Evolutionary conservation across 1,140 invertebrate species (phyloP).

Genomic region (Drosophila arawakana): DNA sequence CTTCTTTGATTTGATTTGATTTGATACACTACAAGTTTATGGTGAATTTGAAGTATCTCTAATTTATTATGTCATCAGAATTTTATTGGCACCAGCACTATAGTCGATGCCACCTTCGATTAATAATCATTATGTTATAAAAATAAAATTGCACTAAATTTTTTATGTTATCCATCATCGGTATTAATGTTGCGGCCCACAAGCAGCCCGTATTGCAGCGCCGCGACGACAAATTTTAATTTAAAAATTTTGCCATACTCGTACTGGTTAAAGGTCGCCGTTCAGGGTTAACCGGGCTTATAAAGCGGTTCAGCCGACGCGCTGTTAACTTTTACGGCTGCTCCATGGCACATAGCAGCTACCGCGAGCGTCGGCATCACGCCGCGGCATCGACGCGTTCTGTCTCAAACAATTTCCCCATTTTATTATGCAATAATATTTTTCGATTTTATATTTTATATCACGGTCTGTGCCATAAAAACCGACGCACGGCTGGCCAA

Average conservation of each 20-base stretch:
- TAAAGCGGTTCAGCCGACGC: constrained; percentile 58
- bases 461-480: constrained; percentile 40
- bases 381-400: constrained; percentile 25
- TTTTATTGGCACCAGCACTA: constrained; percentile 27
- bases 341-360: constrained; percentile 26
- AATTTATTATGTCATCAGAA: constrained; percentile 14
- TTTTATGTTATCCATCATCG: constrained; percentile 80
- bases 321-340: constrained; percentile 77
- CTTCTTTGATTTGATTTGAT: not conserved
- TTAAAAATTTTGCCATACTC: constrained; percentile 76
- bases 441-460: constrained; percentile 78
- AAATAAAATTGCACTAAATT: constrained; percentile 72
- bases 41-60: constrained; percentile 3
- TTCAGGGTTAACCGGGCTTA: constrained; percentile 57
- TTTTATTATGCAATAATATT: constrained; percentile 82
- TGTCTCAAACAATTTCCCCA: constrained; percentile 39
- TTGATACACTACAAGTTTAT: constrained; percentile 6
- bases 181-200: constrained; percentile 40
- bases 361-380: not conserved
- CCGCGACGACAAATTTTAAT: constrained; percentile 63
- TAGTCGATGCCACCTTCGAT: constrained; percentile 31
- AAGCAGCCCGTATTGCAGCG: constrained; percentile 3
- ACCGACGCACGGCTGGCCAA: constrained; percentile 14
- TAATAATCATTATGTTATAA: constrained; percentile 70
- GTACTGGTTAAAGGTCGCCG: constrained; percentile 43